These are phyloP conservation scores for Colletes latitarsis DNA, from an alignment of 1,140 invertebrate species.

Conservation along the genomic window DNA sequence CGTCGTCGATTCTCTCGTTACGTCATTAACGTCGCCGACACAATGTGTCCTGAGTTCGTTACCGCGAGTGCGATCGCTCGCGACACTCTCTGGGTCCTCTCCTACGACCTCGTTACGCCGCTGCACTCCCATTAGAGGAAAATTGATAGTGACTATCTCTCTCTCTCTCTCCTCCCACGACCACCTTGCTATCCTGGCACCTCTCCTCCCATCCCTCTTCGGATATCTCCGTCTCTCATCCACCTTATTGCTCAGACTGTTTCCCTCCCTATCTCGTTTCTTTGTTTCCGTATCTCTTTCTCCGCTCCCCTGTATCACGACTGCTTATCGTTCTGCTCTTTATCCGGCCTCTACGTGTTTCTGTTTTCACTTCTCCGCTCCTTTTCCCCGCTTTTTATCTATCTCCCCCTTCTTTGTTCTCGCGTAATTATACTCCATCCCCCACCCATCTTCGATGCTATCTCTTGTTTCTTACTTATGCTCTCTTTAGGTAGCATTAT, in stretches of 20 bases:
- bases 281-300: constrained; percentile 24
- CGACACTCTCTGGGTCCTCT: constrained; percentile 67
- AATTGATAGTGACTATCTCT: constrained; percentile 74
- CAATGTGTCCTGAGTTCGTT: constrained; percentile 75
- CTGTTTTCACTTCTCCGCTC: neutral
- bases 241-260: constrained; percentile 10
- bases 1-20: constrained; percentile 68
- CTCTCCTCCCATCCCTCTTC: constrained; percentile 7
- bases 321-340: constrained; percentile 23
- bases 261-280: constrained; percentile 11
- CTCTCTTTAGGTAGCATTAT: neutral
- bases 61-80: constrained; percentile 70
- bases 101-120: constrained; percentile 71
- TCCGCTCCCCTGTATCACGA: neutral
- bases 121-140: constrained; percentile 72
- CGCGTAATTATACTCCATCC: neutral
- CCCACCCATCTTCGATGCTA: neutral
- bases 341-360: constrained; percentile 27
- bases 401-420: neutral
- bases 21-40: constrained; percentile 73
- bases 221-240: neutral
- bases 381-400: constrained; percentile 7
- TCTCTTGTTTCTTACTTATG: neutral
- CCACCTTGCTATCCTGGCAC: neutral
- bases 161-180: constrained; percentile 41